These are phyloP conservation scores for Tichodroma muraria DNA, from an alignment of 2,113 vertebrate species.

Conservation along the genomic window DNA sequence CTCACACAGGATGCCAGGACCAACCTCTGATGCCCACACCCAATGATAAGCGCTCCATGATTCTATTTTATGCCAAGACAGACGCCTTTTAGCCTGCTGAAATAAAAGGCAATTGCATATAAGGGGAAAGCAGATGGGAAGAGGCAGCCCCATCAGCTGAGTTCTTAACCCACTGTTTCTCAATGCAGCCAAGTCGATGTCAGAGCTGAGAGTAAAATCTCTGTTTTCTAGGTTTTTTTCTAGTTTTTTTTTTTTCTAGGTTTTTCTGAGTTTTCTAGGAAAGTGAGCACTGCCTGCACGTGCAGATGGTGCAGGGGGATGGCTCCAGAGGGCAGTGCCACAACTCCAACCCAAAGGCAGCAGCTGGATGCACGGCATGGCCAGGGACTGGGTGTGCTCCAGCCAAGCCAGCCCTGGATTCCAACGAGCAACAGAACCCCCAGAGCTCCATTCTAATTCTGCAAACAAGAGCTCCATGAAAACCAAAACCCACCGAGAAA, in stretches of 20 bases:
- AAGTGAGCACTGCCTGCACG: background rate
- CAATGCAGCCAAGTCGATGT: background rate
- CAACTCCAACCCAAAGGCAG: background rate
- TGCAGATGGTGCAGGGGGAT: background rate
- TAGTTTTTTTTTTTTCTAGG: no score
- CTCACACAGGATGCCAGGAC: background rate
- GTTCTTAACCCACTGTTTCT: background rate
- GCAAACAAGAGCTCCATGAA: background rate
- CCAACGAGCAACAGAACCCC: background rate
- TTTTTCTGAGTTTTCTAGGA: no score
- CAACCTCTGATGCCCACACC: background rate
- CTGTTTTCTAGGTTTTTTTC: background rate
- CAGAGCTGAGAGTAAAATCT: background rate
- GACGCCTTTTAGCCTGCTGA: background rate
- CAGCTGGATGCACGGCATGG: background rate
- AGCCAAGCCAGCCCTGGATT: background rate
- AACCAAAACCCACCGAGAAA: background rate
- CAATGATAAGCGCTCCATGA: fast-evolving
- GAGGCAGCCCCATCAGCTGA: background rate
- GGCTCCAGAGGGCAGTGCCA: background rate
- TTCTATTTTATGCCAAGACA: background rate
- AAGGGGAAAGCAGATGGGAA: background rate
- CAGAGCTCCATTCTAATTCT: background rate
- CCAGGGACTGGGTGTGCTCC: background rate
- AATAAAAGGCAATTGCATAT: background rate